Evolutionary conservation across 2,113 vertebrate genomes (phyloP).

Genomic region (Tretioscincus oriximinensis): DNA sequence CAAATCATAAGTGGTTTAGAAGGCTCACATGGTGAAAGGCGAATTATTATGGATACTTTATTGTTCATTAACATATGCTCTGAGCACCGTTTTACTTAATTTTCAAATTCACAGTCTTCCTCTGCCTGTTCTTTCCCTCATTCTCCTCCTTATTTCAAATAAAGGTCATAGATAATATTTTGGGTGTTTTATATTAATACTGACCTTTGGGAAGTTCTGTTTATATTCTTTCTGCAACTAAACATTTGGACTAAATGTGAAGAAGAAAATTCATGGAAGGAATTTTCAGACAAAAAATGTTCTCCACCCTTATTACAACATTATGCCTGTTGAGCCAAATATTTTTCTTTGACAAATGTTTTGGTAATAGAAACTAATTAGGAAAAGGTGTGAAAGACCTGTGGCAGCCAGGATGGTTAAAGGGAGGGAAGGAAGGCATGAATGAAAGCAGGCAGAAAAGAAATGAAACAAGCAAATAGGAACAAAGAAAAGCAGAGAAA

Average conservation of each 20-base stretch:
- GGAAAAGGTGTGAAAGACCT: constrained; percentile 42
- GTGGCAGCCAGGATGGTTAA: constrained; percentile 1
- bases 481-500: constrained; percentile 22
- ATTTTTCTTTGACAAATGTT: constrained; percentile 50
- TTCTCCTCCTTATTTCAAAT: constrained; percentile 19
- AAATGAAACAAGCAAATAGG: not conserved
- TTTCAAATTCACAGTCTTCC: fast-evolving
- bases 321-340: constrained; percentile 59
- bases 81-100: not conserved
- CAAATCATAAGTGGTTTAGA: no score
- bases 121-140: no score
- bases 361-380: constrained; percentile 48
- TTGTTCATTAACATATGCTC: not conserved
- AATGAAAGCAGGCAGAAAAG: not conserved
- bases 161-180: constrained; percentile 24
- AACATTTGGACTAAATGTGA: constrained; percentile 63
- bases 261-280: constrained; percentile 63
- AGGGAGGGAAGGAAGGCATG: constrained; percentile 2
- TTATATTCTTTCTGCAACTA: constrained; percentile 64
- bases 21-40: no score
- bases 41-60: not conserved
- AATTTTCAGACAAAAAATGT: constrained; percentile 56
- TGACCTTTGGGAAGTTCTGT: constrained; percentile 48
- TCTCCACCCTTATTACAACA: constrained; percentile 67
- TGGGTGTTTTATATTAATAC: constrained; percentile 46